Evolutionary conservation across 2,888 invertebrate genomes (phyloP), one percentile per base, ranked within the genome.

Genomic region (Eurytoma adleriae): DNA sequence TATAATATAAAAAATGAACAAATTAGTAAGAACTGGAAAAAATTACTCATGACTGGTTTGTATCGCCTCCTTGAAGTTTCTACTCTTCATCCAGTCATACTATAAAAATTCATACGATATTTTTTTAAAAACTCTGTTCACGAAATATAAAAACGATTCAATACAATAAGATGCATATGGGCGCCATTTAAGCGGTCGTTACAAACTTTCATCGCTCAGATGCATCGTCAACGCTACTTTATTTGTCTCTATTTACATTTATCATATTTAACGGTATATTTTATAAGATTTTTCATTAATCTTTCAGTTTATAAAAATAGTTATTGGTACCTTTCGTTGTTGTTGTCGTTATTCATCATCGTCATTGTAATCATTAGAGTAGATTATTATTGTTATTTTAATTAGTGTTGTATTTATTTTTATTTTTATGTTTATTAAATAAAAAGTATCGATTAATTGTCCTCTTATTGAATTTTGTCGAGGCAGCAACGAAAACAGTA

Each of bases 31-130:
- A 84, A 85, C 84, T 84, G 82, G 83, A 88, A 88, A 87, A 88
- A 87, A 87, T 95, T 95, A 95, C 95, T 96, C 95, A 93, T 95
- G 94, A 93, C 94, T 94, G 94, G 96, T 95, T 88, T 90, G 90
- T 93, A 97, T 96, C 93, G 96, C 96, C 94, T 97, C 96, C 95
- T 95, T 96, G 97, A 97, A 97, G 96, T 97, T 95, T 93, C 96
- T 94, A 95, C 97, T 97, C 95, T 96, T 95, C 94, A 96, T 96
- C 97, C 97, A 97, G 94, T 96, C 96, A 94, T 95, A 96, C 96
- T 96, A 92, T 89, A 92, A 91, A 91, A 91, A 91, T 91, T 91
- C 59, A 81, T 78, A 78, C 73, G 67, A 67, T 59, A 66, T 54
- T 66, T 18, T 24, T 52, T 73, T 70, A 59, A 81, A 40, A 48